Percentiles rank a stretch among this genome's conserved stretches.
These are phyloP conservation scores for Apis florea DNA, from an alignment of 1,140 invertebrate species.

Conservation along the genomic window DNA sequence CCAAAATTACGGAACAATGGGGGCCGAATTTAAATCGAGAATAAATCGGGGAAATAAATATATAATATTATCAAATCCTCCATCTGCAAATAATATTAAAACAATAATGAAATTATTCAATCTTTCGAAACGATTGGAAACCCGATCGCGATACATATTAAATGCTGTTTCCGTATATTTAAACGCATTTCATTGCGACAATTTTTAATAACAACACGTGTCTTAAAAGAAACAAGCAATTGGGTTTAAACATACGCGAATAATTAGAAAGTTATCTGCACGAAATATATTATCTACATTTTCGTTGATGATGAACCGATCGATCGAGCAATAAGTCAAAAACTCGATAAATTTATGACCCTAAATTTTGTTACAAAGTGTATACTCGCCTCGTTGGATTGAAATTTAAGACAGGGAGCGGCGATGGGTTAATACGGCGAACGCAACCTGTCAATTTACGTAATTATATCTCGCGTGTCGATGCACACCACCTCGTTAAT, in stretches of 20 bases:
- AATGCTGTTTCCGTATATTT: too few relatives aligned
- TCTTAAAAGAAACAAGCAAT: neutral
- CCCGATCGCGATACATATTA: neutral
- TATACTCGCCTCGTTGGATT: constrained; percentile 35
- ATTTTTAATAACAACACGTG: neutral
- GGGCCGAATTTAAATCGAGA: neutral
- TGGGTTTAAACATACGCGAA: neutral
- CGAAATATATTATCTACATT: too few relatives aligned
- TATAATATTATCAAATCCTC: neutral
- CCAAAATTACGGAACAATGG: neutral
- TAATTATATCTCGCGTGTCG: constrained; percentile 49
- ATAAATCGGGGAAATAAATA: neutral
- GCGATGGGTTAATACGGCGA: constrained; percentile 39
- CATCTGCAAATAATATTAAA: neutral
- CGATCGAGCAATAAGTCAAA: constrained; percentile 14
- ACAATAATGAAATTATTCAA: neutral
- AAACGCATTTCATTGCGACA: neutral
- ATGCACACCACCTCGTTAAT: constrained; percentile 45
- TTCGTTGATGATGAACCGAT: neutral
- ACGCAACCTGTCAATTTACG: constrained; percentile 58
- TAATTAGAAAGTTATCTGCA: too few relatives aligned
- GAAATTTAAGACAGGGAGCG: constrained; percentile 45
- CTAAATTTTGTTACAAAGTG: constrained; percentile 39
- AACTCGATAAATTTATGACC: constrained; percentile 30
- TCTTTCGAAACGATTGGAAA: neutral